Evolutionary conservation across 2,888 invertebrate genomes (phyloP), one percentile per base, ranked within the genome.

Genomic region (Epinotia nisella): DNA sequence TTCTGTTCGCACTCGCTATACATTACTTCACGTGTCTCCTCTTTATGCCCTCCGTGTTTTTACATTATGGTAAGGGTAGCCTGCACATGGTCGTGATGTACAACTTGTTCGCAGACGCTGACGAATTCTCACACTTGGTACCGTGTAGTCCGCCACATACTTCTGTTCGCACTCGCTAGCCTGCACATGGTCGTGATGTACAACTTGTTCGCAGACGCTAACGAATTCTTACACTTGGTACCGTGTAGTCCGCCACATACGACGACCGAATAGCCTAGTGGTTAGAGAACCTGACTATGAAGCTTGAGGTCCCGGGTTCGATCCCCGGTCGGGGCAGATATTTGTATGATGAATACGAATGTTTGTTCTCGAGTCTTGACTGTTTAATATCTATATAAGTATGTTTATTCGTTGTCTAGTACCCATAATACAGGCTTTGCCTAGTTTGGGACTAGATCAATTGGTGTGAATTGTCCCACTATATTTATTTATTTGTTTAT

Each of bases 21-120:
- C 89, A 90, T 76, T 85, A 83, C 83, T 83, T 85, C 76, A 80
- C 81, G 75, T 89, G 89, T 74, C 67, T 86, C 61, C 78, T 87
- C 45, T 89, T 85, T 75, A 51, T 85, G 9, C 79, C 84, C 0
- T 76, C 86, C 0, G 76, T 85, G 41, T 9, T 81, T 1, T 17
- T 70, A 0, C 83, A 84, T 41, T 90, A 89, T 74, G 86, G 90
- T 90, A 74, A 85, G 87, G 80, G 17, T 59, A 4, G 13, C n/a
- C n/a, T 49, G n/a, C 35, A 7, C 7, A 7, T 9, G 9, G 35
- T 35, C 9, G 35, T 35, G 35, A n/a, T n/a, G n/a, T n/a, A n/a
- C n/a, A 13, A n/a, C 1, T 49, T 49, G 15, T 67, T 15, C 56
- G 0, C 79, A 90, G 89, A 75, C 81, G 3, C 82, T 86, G 68